These are phyloP conservation scores for Phylloscopus whistleri DNA, from an alignment of 2,113 vertebrate species.

Conservation along the genomic window DNA sequence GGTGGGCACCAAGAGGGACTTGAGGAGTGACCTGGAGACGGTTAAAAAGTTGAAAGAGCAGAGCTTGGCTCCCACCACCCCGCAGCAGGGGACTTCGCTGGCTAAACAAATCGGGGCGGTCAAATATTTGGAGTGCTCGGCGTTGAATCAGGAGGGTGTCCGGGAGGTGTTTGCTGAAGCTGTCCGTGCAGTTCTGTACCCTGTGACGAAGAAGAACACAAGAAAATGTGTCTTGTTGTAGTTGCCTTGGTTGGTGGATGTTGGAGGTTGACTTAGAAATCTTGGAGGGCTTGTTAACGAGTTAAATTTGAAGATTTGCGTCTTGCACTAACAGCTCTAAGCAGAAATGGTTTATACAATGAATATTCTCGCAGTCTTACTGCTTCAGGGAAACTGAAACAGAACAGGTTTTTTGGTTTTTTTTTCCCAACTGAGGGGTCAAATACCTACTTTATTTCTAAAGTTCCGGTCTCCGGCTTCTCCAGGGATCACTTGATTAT, in stretches of 20 bases:
- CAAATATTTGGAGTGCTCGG: slow-evolving; percentile 93
- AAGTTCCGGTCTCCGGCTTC: slow-evolving; percentile 19
- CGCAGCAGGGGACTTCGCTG: slow-evolving; percentile 86
- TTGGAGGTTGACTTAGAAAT: not conserved
- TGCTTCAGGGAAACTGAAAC: slow-evolving; percentile 56
- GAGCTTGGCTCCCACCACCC: slow-evolving; percentile 83
- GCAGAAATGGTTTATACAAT: slow-evolving; percentile 38
- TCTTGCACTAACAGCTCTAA: slow-evolving; percentile 71
- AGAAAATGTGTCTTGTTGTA: slow-evolving; percentile 91
- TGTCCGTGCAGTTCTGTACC: slow-evolving; percentile 88
- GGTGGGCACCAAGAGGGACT: slow-evolving; percentile 91
- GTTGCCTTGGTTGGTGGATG: slow-evolving; percentile 31
- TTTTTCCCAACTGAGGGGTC: slow-evolving; percentile 14
- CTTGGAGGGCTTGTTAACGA: slow-evolving; percentile 3
- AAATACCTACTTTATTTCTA: not conserved
- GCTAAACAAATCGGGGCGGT: slow-evolving; percentile 91
- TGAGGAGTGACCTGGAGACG: slow-evolving; percentile 84
- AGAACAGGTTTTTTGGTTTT: not conserved
- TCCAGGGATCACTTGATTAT: not conserved
- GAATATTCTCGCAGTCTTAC: slow-evolving; percentile 39
- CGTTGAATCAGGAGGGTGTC: slow-evolving; percentile 87
- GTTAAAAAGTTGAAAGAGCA: slow-evolving; percentile 94
- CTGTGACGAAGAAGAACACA: slow-evolving; percentile 86
- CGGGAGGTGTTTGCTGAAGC: slow-evolving; percentile 89
- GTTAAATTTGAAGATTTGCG: slow-evolving; percentile 52